These are phyloP conservation scores for Paratrypauchen microcephalus DNA, from an alignment of 2,797 vertebrate genomes.

Conservation along the genomic window DNA sequence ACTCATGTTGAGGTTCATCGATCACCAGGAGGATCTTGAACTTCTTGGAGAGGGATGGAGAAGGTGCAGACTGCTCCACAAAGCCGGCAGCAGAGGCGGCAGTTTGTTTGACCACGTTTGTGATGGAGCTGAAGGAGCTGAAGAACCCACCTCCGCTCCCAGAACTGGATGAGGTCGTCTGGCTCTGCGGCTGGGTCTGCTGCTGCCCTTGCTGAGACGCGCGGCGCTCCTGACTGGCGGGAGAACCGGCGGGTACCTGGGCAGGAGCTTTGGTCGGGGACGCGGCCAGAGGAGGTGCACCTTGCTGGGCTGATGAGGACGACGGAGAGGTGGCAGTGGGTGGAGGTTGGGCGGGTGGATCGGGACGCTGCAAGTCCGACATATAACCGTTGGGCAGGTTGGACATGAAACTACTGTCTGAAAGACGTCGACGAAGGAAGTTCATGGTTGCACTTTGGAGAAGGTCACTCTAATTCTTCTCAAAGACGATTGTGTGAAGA, in stretches of 20 bases:
- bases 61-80: slow-evolving; percentile 82
- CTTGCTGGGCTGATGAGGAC: slow-evolving; percentile 49
- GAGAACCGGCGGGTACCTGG: slow-evolving; percentile 71
- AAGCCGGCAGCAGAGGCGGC: slow-evolving; percentile 89
- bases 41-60: slow-evolving; percentile 82
- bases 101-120: slow-evolving; percentile 95
- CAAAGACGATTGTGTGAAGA: slow-evolving; percentile 5
- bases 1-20: slow-evolving; percentile 92
- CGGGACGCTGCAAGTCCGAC: slow-evolving; percentile 95
- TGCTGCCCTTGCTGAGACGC: slow-evolving; percentile 50
- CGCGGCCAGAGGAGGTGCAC: slow-evolving; percentile 64
- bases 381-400: slow-evolving; percentile 98
- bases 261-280: slow-evolving; percentile 83
- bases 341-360: slow-evolving; percentile 86
- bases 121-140: slow-evolving; percentile 97
- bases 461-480: slow-evolving; percentile 30
- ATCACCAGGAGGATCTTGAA: slow-evolving; percentile 93
- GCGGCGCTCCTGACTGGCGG: slow-evolving; percentile 73
- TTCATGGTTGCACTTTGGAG: slow-evolving; percentile 81
- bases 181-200: slow-evolving; percentile 59
- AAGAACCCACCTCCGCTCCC: slow-evolving; percentile 86
- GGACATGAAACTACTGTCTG: slow-evolving; percentile 98
- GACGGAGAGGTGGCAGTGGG: slow-evolving; percentile 67
- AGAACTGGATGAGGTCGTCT: slow-evolving; percentile 55
- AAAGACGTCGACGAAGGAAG: slow-evolving; percentile 95